phyloP scores from a whole-genome alignment of 2,113 vertebrate genomes.

The Setophaga kirtlandii region DNA sequence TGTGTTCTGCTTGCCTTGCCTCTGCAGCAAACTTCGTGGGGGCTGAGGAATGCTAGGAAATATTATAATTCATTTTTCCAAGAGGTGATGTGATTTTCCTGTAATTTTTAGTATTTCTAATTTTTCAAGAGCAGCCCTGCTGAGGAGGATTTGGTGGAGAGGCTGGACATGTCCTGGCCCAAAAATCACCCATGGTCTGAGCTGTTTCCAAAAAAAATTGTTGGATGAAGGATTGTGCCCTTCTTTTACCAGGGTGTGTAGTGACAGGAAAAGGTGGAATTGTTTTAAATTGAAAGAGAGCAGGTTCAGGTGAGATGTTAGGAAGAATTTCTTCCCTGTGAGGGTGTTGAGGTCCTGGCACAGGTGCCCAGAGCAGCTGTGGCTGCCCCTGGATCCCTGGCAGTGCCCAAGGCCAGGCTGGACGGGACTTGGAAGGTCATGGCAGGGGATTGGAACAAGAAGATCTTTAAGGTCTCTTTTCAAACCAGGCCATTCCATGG shows the following conservation, averaged over 20 bases:
- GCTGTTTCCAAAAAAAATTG: background rate
- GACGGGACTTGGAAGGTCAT: background rate
- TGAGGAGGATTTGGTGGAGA: background rate
- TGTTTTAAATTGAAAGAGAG: background rate
- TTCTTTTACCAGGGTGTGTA: no score
- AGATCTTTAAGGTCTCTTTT: background rate
- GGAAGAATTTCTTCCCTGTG: background rate
- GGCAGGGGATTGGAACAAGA: background rate
- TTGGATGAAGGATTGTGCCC: background rate
- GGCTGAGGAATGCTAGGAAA: background rate
- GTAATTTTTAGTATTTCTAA: background rate
- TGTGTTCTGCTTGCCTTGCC: accelerated
- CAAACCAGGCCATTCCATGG: background rate
- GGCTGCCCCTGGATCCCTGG: background rate
- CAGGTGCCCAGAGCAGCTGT: background rate
- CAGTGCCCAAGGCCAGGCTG: background rate
- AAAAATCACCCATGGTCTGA: accelerated
- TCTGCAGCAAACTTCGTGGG: background rate
- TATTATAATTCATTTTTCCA: background rate
- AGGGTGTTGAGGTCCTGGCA: accelerated
- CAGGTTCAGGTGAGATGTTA: background rate
- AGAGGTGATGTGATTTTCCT: background rate
- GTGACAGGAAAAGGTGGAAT: background rate
- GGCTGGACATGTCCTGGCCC: background rate
- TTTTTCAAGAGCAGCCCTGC: background rate